Percentiles rank a stretch among this genome's conserved stretches.
These are phyloP conservation scores for Camptogramma bilineatum DNA, from an alignment of 2,888 invertebrate genomes.

Conservation along the genomic window DNA sequence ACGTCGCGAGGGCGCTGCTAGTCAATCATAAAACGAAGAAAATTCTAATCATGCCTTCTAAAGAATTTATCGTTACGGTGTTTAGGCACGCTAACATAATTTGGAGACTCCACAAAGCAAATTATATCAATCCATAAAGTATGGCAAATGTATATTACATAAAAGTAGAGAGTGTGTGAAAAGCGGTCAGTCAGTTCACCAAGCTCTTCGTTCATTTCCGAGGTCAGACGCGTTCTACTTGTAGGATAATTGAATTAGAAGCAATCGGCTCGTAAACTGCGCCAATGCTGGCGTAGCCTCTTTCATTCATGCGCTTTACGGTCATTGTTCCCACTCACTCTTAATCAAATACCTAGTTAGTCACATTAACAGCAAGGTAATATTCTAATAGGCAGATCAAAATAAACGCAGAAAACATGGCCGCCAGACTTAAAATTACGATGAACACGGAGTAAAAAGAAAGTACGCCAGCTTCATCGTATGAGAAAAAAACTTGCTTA, in stretches of 20 bases:
- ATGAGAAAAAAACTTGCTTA: slow-evolving; percentile 61
- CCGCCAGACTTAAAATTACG: slow-evolving; percentile 4
- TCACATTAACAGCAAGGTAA: slow-evolving; percentile 13
- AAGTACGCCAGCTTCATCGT: slow-evolving; percentile 49
- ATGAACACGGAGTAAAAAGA: slow-evolving; percentile 32
- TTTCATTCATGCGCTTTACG: slow-evolving; percentile 57
- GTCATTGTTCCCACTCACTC: slow-evolving; percentile 57
- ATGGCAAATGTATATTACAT: slow-evolving; percentile 44
- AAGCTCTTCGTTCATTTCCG: slow-evolving; percentile 42
- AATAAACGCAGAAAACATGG: background rate
- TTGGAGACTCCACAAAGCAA: slow-evolving; percentile 50
- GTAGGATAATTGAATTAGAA: slow-evolving; percentile 80
- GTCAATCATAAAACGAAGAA: slow-evolving; percentile 21
- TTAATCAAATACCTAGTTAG: slow-evolving; percentile 24
- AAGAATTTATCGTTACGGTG: slow-evolving; percentile 40
- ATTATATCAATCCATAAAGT: slow-evolving; percentile 43
- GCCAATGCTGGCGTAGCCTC: slow-evolving; percentile 55
- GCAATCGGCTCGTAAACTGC: slow-evolving; percentile 67
- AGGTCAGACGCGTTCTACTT: slow-evolving; percentile 71
- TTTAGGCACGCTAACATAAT: slow-evolving; percentile 34
- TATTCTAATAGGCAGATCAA: background rate
- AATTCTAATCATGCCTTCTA: slow-evolving; percentile 38
- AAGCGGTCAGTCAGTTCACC: slow-evolving; percentile 54
- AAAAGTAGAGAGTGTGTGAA: slow-evolving; percentile 51
- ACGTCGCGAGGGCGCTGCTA: too few species aligned